Evolutionary conservation across 2,888 invertebrate genomes (phyloP).

Genomic region (Metopia argyrocephala): DNA sequence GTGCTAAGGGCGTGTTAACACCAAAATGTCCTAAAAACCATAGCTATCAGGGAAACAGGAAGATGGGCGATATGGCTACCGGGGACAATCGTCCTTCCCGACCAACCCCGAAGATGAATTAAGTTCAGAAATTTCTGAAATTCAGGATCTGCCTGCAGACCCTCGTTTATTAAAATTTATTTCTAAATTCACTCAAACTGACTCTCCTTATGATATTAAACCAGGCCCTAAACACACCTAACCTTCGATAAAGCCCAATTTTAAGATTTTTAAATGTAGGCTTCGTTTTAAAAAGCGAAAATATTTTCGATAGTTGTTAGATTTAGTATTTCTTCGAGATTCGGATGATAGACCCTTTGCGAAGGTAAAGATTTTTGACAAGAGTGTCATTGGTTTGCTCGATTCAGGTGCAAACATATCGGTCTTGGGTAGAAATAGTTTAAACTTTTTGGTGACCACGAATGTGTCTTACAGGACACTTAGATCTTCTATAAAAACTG

Average conservation of each 20-base stretch:
- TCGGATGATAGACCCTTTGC: slow-evolving; percentile 43
- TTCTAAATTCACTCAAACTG: background rate
- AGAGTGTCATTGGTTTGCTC: slow-evolving; percentile 14
- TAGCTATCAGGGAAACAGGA: slow-evolving; percentile 20
- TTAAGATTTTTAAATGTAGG: background rate
- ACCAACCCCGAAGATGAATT: slow-evolving; percentile 24
- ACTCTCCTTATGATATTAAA: background rate
- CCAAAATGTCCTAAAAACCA: slow-evolving; percentile 15
- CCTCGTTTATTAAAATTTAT: background rate
- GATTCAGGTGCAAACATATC: slow-evolving; percentile 28
- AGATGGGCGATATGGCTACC: slow-evolving; percentile 29
- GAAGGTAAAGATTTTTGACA: slow-evolving; percentile 14
- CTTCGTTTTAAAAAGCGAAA: background rate
- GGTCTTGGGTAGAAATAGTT: too few species aligned
- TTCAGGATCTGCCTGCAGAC: background rate
- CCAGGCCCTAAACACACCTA: background rate
- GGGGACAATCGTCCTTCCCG: too few species aligned
- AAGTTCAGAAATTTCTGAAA: background rate
- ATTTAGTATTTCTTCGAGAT: background rate
- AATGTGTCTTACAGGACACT: too few species aligned
- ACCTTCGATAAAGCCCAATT: background rate
- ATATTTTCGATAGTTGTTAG: background rate
- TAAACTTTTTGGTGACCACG: too few species aligned
- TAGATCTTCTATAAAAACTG: background rate
- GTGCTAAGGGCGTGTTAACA: background rate